Base-by-base conservation (phyloP, 2,888 invertebrate genomes). In the Calephelis perditalis region DNA sequence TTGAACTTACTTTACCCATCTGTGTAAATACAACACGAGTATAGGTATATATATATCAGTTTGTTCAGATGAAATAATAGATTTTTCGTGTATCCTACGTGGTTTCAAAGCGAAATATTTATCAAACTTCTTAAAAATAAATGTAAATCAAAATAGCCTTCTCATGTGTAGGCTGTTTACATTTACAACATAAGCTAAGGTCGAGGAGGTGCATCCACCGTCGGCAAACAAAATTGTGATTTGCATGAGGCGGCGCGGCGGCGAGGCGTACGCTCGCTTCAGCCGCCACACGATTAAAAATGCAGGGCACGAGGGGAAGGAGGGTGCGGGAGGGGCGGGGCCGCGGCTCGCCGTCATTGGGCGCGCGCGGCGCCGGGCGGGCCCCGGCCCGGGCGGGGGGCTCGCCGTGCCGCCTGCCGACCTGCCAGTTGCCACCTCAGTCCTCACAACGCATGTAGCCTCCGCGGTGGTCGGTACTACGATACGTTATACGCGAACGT, bases 181-280 rank as follows among this genome's bases (percentile, higher is more conserved):
- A 77, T 79, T 79, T 78, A 81, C 73, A 81, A 79, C 74, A 78
- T 82, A 75, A 82, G 75, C 78, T 80, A 77, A 77, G 78, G 78
- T 77, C 71, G 73, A 82, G 80, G 75, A 79, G 77, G 75, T 78
- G 79, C 79, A 79, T 76, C 72, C 78, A 80, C 86, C 87, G 87
- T 83, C 85, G 87, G 86, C 86, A 88, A 86, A 86, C 86, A 87
- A 79, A 81, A 81, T 81, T 84, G 81, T 83, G 85, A 87, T 87
- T 87, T 83, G 84, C 87, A 89, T 86, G 82, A 74, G 76, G 73
- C 74, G 71, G 72, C 78, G 79, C 72, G 77, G 26, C 26, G 26
- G 75, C 76, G 79, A 76, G 81, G 78, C 79, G 79, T 75, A 77
- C 87, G 86, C 75, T 82, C 82, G 78, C 76, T 78, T 82, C 82